Evolutionary conservation across 2,797 vertebrate genomes (phyloP), one percentile per base, ranked within the genome.

Genomic region (Tragopan temminckii): DNA sequence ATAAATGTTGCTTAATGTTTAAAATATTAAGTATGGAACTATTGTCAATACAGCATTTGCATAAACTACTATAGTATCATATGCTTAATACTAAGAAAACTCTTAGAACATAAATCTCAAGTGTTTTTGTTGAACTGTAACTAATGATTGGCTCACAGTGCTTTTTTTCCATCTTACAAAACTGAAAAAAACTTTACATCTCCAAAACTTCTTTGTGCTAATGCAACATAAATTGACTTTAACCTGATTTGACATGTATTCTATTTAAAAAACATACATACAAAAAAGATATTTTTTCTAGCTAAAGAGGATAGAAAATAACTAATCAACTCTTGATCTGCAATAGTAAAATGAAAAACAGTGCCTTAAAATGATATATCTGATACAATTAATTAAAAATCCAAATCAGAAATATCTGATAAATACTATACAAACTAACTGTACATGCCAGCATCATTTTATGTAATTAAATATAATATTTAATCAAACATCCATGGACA

Each of bases 151-250:
- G 38, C 88, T 59, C 20, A 70, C 19, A 91, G 61, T 14, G 45
- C 13, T 10, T 80, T 87, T 50, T 80, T 93, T 92, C 62, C 23
- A 80, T 27, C n/a, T 92, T 62, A 58, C 12, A 93, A 23, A 70
- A 27, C 9, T 80, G 12, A 46, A 66, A 91, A 91, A 85, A 8
- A 85, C 61, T 63, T 81, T 82, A 14, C 80, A 77, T 63, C 82
- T 75, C 68, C 66, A 87, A 63, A 61, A 72, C 16, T 80, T 62
- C 67, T 88, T 95, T 80, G 64, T 57, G 83, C 67, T 94, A 81
- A 12, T 85, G 5, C 31, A 86, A 80, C 25, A 38, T 50, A 92
- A 94, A 93, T 89, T 91, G 94, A 77, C 45, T 38, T 71, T 94
- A 67, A 62, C n/a, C 74, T 55, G 77, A 76, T 24, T 75, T 64